A percentile compares a stretch with the other conserved stretches of the same genome.
These are phyloP conservation scores for Phataginus tricuspis DNA, from an alignment of 2,797 vertebrate species.

Conservation along the genomic window DNA sequence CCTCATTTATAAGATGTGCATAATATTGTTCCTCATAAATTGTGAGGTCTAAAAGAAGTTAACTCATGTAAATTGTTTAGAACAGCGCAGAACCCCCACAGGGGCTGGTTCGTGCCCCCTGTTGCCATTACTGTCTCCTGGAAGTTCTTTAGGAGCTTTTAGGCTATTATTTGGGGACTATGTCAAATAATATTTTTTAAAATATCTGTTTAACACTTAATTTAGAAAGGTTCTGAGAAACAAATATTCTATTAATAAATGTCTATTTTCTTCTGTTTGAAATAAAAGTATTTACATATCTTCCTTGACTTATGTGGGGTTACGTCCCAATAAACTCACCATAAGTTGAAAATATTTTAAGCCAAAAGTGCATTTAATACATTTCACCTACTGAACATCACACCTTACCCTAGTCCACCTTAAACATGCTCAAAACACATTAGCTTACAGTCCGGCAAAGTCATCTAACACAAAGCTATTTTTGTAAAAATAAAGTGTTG, in stretches of 20 bases:
- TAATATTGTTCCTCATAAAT: neutral
- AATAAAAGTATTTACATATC: neutral
- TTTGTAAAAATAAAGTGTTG: neutral
- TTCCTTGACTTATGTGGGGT: neutral
- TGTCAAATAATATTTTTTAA: neutral
- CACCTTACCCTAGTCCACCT: neutral
- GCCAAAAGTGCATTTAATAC: neutral
- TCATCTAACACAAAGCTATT: neutral
- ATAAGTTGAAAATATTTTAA: neutral
- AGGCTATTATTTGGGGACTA: neutral
- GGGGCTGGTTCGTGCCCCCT: no score
- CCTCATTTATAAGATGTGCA: neutral
- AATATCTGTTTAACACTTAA: neutral
- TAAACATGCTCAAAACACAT: neutral
- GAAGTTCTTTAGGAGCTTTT: neutral
- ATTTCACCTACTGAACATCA: neutral
- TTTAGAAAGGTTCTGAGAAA: slow-evolving; percentile 13
- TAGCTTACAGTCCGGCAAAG: neutral
- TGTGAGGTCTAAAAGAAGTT: neutral
- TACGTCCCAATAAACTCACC: neutral
- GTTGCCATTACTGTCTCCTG: accelerated
- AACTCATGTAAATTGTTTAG: neutral
- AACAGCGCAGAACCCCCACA: accelerated
- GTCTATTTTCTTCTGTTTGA: slow-evolving; percentile 25
- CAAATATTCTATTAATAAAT: slow-evolving; percentile 30